Conservation (phyloP, 1,140 invertebrate genomes). For the Rhagoletis zephyria region DNA sequence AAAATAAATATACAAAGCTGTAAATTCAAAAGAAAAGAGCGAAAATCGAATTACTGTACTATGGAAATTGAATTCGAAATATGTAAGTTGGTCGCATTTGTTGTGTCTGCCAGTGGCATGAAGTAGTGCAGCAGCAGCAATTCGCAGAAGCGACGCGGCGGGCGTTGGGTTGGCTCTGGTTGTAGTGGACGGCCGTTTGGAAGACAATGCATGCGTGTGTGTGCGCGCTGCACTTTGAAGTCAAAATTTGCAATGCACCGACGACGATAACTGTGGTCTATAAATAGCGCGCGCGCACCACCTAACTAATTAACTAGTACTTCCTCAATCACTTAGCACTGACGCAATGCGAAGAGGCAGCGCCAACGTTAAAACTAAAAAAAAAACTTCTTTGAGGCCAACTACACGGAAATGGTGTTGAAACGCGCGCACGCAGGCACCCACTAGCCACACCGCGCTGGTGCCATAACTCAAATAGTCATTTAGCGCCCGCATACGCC, state of each 20-base stretch:
- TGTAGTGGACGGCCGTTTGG: not conserved
- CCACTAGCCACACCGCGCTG: not conserved
- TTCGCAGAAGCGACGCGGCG: not conserved
- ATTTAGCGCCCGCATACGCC: not conserved
- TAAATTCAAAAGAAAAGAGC: not conserved
- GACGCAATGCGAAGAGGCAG: not conserved
- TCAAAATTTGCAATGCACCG: not conserved
- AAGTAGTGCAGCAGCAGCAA: not conserved
- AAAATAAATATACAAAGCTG: not conserved
- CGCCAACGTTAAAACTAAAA: too few relatives aligned
- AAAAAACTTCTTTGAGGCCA: too few relatives aligned
- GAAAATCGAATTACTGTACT: not conserved
- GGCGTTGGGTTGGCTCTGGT: not conserved
- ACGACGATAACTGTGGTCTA: not conserved
- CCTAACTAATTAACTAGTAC: not conserved
- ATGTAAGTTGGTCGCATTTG: not conserved
- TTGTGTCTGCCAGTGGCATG: conserved; percentile 10
- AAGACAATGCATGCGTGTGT: not conserved
- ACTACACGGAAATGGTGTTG: too few relatives aligned
- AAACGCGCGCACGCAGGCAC: not conserved
- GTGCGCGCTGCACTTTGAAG: not conserved
- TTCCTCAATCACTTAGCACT: not conserved
- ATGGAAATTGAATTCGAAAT: conserved; percentile 12
- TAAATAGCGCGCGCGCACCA: not conserved
- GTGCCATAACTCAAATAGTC: not conserved